Conservation (phyloP, 1,140 invertebrate species). For the Bombyx mandarina region DNA sequence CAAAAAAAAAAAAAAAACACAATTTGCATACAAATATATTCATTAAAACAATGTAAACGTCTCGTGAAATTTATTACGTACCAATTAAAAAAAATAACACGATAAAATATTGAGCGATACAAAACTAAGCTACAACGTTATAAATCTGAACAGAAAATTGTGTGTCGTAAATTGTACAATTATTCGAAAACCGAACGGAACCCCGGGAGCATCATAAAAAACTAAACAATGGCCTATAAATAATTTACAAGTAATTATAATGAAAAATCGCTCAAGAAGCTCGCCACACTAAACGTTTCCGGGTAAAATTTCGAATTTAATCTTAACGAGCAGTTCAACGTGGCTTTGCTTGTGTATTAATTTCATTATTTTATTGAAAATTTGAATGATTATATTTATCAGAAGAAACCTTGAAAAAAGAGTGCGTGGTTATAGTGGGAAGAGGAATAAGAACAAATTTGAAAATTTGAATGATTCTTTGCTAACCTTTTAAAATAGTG, state of each 20-base stretch:
- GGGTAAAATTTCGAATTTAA: slow-evolving; percentile 30
- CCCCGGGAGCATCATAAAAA: slow-evolving; percentile 24
- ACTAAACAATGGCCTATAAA: slow-evolving; percentile 49
- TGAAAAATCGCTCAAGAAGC: slow-evolving; percentile 34
- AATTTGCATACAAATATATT: no score
- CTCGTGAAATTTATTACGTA: background rate
- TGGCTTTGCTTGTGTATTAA: no score
- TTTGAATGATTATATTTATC: no score
- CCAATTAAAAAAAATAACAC: slow-evolving; percentile 1
- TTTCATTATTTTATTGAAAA: no score
- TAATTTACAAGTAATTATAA: slow-evolving; percentile 59
- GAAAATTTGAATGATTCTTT: no score
- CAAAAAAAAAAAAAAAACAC: no score
- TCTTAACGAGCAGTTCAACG: slow-evolving; percentile 10
- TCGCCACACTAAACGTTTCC: slow-evolving; percentile 39
- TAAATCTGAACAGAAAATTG: slow-evolving; percentile 19
- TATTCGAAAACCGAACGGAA: slow-evolving; percentile 12
- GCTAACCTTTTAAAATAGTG: no score
- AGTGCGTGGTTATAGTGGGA: no score
- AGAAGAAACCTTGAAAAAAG: no score
- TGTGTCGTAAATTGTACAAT: slow-evolving; percentile 25
- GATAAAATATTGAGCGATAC: background rate
- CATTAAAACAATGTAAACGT: background rate
- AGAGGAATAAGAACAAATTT: no score
- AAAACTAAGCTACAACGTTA: slow-evolving; percentile 2